Evolutionary conservation across 2,888 invertebrate species (phyloP).

Genomic region (Notodonta ziczac): DNA sequence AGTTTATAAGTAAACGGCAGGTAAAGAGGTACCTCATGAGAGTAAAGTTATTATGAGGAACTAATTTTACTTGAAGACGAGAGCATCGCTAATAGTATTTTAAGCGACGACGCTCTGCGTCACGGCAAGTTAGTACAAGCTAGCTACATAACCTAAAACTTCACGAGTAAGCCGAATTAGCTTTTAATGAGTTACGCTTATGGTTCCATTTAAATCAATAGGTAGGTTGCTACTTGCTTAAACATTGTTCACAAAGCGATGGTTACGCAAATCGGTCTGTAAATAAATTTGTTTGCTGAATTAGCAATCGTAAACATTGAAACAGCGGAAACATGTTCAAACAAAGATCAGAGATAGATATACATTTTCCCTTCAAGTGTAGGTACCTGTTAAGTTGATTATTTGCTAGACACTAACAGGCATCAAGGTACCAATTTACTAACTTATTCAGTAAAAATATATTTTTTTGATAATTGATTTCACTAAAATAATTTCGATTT

Average conservation of each 20-base stretch:
- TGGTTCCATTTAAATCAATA: too few relatives aligned
- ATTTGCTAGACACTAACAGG: too few relatives aligned
- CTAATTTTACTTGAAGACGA: constrained; percentile 42
- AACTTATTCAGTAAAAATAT: too few relatives aligned
- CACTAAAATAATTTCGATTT: too few relatives aligned
- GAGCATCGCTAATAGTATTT: constrained; percentile 33
- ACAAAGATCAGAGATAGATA: constrained; percentile 6
- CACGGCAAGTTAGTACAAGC: not conserved
- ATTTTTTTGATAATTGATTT: too few relatives aligned
- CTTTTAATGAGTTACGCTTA: not conserved
- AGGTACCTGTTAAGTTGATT: too few relatives aligned
- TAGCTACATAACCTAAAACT: not conserved
- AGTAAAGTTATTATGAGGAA: constrained; percentile 20
- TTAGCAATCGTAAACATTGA: constrained; percentile 23
- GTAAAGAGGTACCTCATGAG: constrained; percentile 13
- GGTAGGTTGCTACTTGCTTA: too few relatives aligned
- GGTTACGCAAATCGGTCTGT: not conserved
- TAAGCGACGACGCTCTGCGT: constrained; percentile 19
- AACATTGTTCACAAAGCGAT: not conserved
- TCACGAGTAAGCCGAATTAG: not conserved
- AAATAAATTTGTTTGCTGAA: not conserved
- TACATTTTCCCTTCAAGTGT: too few relatives aligned
- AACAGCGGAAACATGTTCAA: not conserved
- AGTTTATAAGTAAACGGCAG: not conserved
- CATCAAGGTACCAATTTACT: too few relatives aligned